Conservation (phyloP, 2,113 vertebrate genomes). For the Sturnira hondurensis region DNA sequence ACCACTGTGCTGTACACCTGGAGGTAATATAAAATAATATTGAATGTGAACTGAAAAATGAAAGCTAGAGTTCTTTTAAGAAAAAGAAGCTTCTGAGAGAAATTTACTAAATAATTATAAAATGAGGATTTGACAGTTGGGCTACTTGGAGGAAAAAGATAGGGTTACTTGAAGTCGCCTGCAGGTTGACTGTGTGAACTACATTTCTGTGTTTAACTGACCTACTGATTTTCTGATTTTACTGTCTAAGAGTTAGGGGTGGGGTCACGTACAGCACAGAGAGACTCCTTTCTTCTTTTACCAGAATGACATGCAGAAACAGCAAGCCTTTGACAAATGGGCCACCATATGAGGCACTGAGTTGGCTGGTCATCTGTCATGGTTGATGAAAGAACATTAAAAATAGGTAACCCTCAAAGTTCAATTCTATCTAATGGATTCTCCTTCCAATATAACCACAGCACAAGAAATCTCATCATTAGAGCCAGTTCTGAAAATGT, state of each 20-base stretch:
- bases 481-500: neutral
- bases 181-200: neutral
- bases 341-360: neutral
- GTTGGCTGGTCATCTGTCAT: neutral
- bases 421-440: neutral
- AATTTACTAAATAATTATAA: neutral
- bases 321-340: neutral
- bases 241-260: neutral
- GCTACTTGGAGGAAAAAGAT: neutral
- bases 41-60: neutral
- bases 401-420: neutral
- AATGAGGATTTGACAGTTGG: neutral
- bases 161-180: neutral
- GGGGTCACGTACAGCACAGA: neutral
- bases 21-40: neutral
- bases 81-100: neutral
- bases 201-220: neutral
- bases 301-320: neutral
- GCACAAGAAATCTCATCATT: neutral
- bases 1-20: neutral
- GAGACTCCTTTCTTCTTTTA: neutral
- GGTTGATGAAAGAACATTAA: neutral
- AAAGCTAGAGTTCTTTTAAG: neutral
- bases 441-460: neutral
- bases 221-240: neutral